Conservation (phyloP, 2,888 invertebrate genomes). For the Metopia argyrocephala region DNA sequence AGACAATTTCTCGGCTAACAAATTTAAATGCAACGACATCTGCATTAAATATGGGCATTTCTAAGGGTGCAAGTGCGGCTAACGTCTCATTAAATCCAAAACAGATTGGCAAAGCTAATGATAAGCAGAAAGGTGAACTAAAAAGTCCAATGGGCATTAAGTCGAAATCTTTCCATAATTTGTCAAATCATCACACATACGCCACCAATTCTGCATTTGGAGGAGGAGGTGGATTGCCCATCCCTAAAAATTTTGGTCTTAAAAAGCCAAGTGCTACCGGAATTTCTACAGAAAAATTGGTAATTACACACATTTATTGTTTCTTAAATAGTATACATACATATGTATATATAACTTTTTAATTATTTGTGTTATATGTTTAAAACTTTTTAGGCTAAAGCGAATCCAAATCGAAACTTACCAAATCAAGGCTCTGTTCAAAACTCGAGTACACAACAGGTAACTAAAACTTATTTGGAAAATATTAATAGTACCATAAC, state of each 20-base stretch:
- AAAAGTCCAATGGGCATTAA: slow-evolving; percentile 78
- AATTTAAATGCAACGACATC: slow-evolving; percentile 48
- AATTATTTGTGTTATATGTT: neutral
- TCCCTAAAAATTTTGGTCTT: slow-evolving; percentile 52
- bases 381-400: slow-evolving; percentile 40
- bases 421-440: slow-evolving; percentile 33
- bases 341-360: neutral
- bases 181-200: slow-evolving; percentile 67
- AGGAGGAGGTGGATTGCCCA: slow-evolving; percentile 21
- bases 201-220: slow-evolving; percentile 22
- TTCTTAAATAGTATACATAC: neutral
- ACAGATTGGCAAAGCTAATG: slow-evolving; percentile 26
- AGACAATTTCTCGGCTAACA: slow-evolving; percentile 51
- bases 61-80: slow-evolving; percentile 38
- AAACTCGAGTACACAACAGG: slow-evolving; percentile 42
- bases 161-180: slow-evolving; percentile 78
- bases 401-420: slow-evolving; percentile 41
- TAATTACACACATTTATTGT: slow-evolving; percentile 12
- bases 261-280: slow-evolving; percentile 54
- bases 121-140: slow-evolving; percentile 66
- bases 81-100: slow-evolving; percentile 48
- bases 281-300: slow-evolving; percentile 44
- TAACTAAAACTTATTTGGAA: slow-evolving; percentile 8
- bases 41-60: slow-evolving; percentile 25
- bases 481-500: neutral